These are phyloP conservation scores for Girardinus metallicus DNA, from an alignment of 2,797 vertebrate genomes.

Conservation along the genomic window DNA sequence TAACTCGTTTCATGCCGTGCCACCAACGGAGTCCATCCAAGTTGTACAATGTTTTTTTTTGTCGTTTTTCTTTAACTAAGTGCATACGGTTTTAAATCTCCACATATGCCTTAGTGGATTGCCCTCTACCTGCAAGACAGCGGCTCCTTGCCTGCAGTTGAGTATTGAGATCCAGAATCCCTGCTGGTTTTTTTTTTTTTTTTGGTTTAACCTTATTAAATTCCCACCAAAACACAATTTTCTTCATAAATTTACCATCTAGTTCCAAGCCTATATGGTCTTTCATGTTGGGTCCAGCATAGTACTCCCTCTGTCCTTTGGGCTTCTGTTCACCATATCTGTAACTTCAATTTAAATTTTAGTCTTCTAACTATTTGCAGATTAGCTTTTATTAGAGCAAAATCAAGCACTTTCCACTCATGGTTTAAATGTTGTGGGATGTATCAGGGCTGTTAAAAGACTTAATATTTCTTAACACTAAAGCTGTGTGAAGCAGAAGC, in stretches of 20 bases:
- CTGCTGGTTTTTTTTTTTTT: not conserved
- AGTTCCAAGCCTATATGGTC: not conserved
- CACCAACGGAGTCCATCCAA: conserved; percentile 32
- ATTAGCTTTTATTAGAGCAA: not conserved
- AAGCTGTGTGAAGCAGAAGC: not conserved
- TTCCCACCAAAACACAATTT: not conserved
- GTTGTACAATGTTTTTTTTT: conserved; percentile 1
- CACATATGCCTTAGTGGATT: not conserved
- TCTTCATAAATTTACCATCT: not conserved
- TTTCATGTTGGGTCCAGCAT: not conserved
- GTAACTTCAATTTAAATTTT: not conserved
- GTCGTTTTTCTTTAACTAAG: not conserved
- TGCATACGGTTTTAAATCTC: not conserved
- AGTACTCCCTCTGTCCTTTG: no score
- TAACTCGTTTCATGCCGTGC: not conserved
- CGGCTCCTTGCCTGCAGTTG: not conserved
- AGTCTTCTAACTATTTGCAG: not conserved
- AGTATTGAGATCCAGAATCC: not conserved
- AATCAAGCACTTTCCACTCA: not conserved
- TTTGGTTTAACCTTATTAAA: not conserved
- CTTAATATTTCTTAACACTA: conserved; percentile 6
- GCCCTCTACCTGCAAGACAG: not conserved
- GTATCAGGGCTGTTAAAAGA: not conserved
- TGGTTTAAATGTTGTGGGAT: not conserved
- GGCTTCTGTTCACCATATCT: not conserved